A percentile compares a stretch with the other conserved stretches of the same genome.
Conservation (phyloP, 2,797 vertebrate species). For the Hoplostethus mediterraneus region DNA sequence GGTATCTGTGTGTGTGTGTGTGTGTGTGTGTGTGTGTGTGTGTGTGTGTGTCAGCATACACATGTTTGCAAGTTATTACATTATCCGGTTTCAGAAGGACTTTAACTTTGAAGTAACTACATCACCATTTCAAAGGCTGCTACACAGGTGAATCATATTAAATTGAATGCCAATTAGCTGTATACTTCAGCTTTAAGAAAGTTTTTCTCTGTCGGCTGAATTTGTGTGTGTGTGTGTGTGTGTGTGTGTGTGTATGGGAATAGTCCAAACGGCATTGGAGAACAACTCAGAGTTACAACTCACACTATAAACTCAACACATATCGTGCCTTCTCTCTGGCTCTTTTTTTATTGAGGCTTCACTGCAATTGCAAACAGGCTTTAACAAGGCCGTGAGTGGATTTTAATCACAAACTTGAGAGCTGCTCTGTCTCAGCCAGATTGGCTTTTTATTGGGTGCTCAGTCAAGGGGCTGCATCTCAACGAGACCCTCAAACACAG, state of each 20-base stretch:
- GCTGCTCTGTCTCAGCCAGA: slow-evolving; percentile 7
- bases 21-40: too few relatives aligned
- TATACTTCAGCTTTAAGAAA: too few relatives aligned
- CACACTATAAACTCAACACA: slow-evolving; percentile 14
- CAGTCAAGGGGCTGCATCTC: background rate
- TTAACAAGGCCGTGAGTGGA: too few relatives aligned
- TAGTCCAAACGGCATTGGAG: background rate
- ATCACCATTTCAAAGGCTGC: too few relatives aligned
- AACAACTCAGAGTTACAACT: background rate
- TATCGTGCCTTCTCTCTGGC: slow-evolving; percentile 11
- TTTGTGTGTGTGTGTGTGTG: background rate
- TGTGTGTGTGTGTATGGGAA: background rate
- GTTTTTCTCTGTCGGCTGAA: background rate
- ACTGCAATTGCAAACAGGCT: too few relatives aligned
- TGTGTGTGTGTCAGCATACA: too few relatives aligned
- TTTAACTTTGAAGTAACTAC: too few relatives aligned
- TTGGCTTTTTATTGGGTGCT: background rate
- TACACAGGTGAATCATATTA: too few relatives aligned
- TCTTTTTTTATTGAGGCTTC: slow-evolving; percentile 1
- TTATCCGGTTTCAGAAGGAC: too few relatives aligned
- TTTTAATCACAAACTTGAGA: slow-evolving; percentile 46
- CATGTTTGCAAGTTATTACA: too few relatives aligned
- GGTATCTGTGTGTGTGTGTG: too few relatives aligned
- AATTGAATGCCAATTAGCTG: too few relatives aligned
- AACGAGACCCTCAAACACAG: background rate